These are phyloP conservation scores for Umimayanthus chanpuru DNA, from an alignment of 92 coral and sea anemone genomes.

Conservation along the genomic window DNA sequence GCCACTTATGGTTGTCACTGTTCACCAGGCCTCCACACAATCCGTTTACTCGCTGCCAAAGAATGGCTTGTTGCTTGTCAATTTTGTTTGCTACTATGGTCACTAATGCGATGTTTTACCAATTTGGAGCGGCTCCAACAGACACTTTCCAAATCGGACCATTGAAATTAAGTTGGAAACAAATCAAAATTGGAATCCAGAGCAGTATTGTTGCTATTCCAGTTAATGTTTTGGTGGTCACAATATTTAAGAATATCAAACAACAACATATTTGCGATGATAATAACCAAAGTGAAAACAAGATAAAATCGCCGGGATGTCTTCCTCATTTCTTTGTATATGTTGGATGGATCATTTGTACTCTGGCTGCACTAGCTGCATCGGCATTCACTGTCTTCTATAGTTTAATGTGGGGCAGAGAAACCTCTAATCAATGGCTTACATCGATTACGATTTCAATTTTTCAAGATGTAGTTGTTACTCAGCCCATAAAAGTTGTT, in stretches of 20 bases:
- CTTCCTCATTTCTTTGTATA: constrained; percentile 75
- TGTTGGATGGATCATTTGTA: constrained; percentile 80
- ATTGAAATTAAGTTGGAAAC: constrained; percentile 76
- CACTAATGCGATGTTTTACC: constrained; percentile 92
- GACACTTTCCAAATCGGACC: constrained; percentile 86
- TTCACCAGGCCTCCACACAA: constrained; percentile 87
- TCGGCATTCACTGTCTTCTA: constrained; percentile 81
- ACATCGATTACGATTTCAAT: constrained; percentile 85
- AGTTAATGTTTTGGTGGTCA: constrained; percentile 77
- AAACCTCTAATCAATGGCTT: constrained; percentile 86
- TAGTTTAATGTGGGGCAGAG: constrained; percentile 90
- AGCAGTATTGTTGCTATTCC: constrained; percentile 90
- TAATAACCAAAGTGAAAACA: background rate
- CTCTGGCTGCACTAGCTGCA: constrained; percentile 69
- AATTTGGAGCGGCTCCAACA: constrained; percentile 76
- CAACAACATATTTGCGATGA: constrained; percentile 23
- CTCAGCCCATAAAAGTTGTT: constrained; percentile 85
- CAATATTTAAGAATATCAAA: constrained; percentile 78
- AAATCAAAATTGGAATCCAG: constrained; percentile 89
- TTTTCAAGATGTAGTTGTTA: constrained; percentile 83
- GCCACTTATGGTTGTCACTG: constrained; percentile 83
- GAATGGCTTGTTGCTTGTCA: constrained; percentile 81
- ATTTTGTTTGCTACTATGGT: constrained; percentile 86
- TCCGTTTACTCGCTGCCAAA: constrained; percentile 84
- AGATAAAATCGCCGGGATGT: constrained; percentile 65